Conservation (phyloP, 2,888 invertebrate genomes). For the Synergus japonicus region DNA sequence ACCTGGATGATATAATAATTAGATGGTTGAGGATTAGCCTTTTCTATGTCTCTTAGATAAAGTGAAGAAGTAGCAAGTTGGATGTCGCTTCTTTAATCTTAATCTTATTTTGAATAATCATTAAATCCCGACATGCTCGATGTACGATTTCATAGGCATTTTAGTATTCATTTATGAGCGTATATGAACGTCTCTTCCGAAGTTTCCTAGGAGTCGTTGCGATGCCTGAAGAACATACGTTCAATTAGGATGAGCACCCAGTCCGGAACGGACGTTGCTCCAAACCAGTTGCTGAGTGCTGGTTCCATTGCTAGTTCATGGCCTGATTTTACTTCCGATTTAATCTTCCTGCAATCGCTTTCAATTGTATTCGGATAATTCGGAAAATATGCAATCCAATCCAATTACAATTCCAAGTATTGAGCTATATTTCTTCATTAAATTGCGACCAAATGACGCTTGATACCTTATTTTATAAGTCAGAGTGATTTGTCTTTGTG, state of each 20-base stretch:
- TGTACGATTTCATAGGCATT: slow-evolving; percentile 48
- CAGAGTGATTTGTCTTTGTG: background rate
- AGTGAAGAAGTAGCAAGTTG: background rate
- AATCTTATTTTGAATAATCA: slow-evolving; percentile 19
- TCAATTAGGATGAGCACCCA: slow-evolving; percentile 58
- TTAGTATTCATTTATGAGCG: slow-evolving; percentile 50
- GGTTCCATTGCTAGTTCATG: slow-evolving; percentile 42
- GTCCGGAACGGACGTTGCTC: slow-evolving; percentile 76
- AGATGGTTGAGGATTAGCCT: slow-evolving; percentile 2
- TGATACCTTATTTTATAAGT: too few species aligned
- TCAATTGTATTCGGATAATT: background rate
- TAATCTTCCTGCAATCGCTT: background rate
- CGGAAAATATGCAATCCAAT: background rate
- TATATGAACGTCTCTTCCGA: slow-evolving; percentile 49
- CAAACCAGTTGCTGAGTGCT: slow-evolving; percentile 52
- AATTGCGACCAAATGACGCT: too few species aligned
- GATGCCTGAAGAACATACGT: slow-evolving; percentile 51
- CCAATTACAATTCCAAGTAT: too few species aligned
- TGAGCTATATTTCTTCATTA: too few species aligned
- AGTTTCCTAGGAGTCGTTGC: slow-evolving; percentile 42
- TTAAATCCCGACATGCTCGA: slow-evolving; percentile 53
- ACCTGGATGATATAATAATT: background rate
- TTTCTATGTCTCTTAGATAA: background rate
- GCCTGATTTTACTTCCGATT: slow-evolving; percentile 39
- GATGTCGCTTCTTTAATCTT: background rate